Evolutionary conservation across 2,888 invertebrate genomes (phyloP), one percentile per base, ranked within the genome.

Genomic region (Portevinia maculata): DNA sequence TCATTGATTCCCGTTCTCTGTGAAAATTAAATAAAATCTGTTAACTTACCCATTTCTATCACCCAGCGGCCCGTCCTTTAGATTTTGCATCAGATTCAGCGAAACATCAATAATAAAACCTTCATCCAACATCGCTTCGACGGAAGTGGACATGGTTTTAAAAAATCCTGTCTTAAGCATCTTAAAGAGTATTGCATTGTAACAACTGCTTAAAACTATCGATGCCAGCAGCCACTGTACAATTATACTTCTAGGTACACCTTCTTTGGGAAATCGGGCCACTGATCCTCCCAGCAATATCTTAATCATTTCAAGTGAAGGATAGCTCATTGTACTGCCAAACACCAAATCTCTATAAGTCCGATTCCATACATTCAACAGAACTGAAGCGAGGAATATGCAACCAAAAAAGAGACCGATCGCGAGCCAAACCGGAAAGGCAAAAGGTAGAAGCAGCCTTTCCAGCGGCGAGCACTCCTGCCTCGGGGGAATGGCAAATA

Each of bases 201-300:
- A 79, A 37, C 55, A 79, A 62, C 74, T 79, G 17, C 69, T 74
- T 17, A 79, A 32, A 3, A 79, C 62, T 24, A 74, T 30, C 0
- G 79, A 74, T 0, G 37, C 74, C 3, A 79, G 32, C n/a, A 74
- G 19, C 79, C 79, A 79, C n/a, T 79, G 79, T 0, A 79, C 44
- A 0, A 79, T 64, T 9, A 57, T 34, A 55, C 57, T 64, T 1
- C 79, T 46, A 3, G 79, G 67, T 1, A 69, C 5, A 11, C 15
- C 28, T 7, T 55, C 62, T 9, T 37, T 50, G 1, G 79, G 79
- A 21, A 74, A 79, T 3, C 62, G 34, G 0, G 55, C 50, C 7
- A 79, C 69, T 1, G 59, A 62, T 44, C 74, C 74, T 8, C 79
- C 79, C 57, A 79, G 57, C 37, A 62, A 79, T 11, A 79, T 62